Evolutionary conservation across 2,888 invertebrate species (phyloP).

Genomic region (Celastrina argiolus): DNA sequence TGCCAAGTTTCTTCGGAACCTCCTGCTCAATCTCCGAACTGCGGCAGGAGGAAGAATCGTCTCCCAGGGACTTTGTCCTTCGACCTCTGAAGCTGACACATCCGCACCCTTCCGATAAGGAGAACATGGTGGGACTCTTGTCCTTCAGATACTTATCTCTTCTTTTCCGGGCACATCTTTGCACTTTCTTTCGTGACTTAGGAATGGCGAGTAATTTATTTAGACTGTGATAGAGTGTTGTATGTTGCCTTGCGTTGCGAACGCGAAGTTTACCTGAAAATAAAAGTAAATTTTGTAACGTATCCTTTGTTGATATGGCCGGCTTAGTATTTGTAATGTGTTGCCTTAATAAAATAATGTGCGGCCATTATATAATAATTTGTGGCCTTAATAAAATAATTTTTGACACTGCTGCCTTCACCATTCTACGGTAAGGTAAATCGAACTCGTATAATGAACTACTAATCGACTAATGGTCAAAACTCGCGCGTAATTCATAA

Average conservation of each 20-base stretch:
- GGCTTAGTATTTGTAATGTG: too few relatives aligned
- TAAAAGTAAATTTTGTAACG: slow-evolving; percentile 24
- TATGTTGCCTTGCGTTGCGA: slow-evolving; percentile 34
- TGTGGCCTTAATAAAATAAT: too few relatives aligned
- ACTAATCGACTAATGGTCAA: too few relatives aligned
- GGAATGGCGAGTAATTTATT: slow-evolving; percentile 53
- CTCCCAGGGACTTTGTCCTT: slow-evolving; percentile 59
- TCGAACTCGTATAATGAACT: too few relatives aligned
- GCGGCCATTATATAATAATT: too few relatives aligned
- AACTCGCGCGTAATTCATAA: too few relatives aligned
- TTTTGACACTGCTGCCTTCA: too few relatives aligned
- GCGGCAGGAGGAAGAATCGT: slow-evolving; percentile 70
- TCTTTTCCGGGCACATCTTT: slow-evolving; percentile 70
- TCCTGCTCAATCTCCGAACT: slow-evolving; percentile 74
- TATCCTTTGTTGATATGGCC: too few relatives aligned
- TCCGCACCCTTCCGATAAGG: slow-evolving; percentile 69
- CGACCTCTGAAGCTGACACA: slow-evolving; percentile 66
- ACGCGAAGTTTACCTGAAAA: slow-evolving; percentile 38
- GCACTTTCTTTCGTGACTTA: slow-evolving; percentile 58
- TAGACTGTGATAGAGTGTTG: slow-evolving; percentile 5
- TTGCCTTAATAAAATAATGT: too few relatives aligned
- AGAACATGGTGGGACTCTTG: slow-evolving; percentile 71
- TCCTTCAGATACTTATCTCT: slow-evolving; percentile 70
- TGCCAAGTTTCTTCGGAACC: slow-evolving; percentile 59
- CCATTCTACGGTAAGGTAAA: too few relatives aligned